Evolutionary conservation across 23 tunicate genomes (phyloP).

Genomic region (Diplosoma virens): DNA sequence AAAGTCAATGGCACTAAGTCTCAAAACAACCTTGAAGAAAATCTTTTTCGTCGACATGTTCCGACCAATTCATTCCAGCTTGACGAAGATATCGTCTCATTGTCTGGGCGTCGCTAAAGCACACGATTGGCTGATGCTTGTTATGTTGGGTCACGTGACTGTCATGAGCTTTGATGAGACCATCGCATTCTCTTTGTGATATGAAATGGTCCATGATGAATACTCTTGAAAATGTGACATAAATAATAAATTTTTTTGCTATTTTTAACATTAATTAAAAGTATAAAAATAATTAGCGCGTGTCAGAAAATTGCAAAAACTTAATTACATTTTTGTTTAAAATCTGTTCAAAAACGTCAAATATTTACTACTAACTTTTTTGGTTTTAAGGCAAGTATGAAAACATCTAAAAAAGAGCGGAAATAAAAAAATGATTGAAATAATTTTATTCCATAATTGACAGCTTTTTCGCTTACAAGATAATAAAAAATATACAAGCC

Average conservation of each 20-base stretch:
- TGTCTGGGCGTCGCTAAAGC: slow-evolving; percentile 59
- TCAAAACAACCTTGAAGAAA: not conserved
- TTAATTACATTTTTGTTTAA: not conserved
- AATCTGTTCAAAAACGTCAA: too few species aligned
- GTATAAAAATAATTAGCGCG: too few species aligned
- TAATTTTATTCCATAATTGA: too few species aligned
- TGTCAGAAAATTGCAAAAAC: not conserved
- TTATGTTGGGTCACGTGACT: slow-evolving; percentile 41
- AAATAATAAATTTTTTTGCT: too few species aligned
- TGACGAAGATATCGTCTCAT: slow-evolving; percentile 41
- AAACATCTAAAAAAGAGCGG: too few species aligned
- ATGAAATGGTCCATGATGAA: slow-evolving; percentile 76
- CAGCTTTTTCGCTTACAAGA: too few species aligned
- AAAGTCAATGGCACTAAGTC: too few species aligned
- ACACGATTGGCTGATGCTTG: slow-evolving; percentile 38
- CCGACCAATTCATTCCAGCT: not conserved
- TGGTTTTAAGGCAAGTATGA: too few species aligned
- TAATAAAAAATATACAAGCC: too few species aligned
- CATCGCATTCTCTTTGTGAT: slow-evolving; percentile 57
- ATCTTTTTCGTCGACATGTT: not conserved
- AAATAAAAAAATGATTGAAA: too few species aligned
- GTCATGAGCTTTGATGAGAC: slow-evolving; percentile 61
- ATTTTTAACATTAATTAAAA: too few species aligned
- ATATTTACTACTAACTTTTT: too few species aligned
- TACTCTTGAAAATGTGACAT: slow-evolving; percentile 52